Base-by-base conservation (phyloP, 2,113 vertebrate species). In the Psettodes erumei region DNA sequence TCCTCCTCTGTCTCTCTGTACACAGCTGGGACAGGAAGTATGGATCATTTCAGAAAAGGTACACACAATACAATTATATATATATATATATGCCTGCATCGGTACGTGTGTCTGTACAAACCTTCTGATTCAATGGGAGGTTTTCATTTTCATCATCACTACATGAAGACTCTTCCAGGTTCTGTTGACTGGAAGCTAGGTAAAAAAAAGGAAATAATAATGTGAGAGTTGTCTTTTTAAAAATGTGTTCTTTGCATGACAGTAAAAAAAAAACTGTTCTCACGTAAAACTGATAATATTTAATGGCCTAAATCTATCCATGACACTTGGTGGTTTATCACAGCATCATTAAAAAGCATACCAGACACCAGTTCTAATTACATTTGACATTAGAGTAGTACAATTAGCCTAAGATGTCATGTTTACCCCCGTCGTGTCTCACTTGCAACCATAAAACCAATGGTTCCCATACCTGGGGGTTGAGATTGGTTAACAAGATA, bases 111-210 rank as follows among this genome's bases (percentile, higher is more conserved):
- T 30, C 16, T 3, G 6, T 30, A 47, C 85, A 50, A 95, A 98
- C 96, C 96, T 93, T 93, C 75, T 77, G 75, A 18, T 3, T 79
- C 42, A 83, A 71, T 0, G 88, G 86, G 66, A 75, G 43, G 23
- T 83, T 89, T 45, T 90, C 88, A 40, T 93, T 92, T 48, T 92
- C 90, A 40, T 95, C 95, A 10, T 95, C 95, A 76, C 95, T 95
- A 0, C 96, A 96, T 1, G 93, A 93, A 23, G 83, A 83, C 8
- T 86, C 77, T 0, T 90, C 81, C 33, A 83, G 40, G 38, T 83
- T 84, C 75, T 91, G 86, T 18, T 84, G 88, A 42, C 64, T 81
- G 8, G 90, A 88, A 19, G 82, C 94, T 94, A 21, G 13, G 53
- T 13, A 59, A 51, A 18, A 59, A 33, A 30, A 21, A 25, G 5